Percentiles rank a stretch among this genome's conserved stretches.
Conservation (phyloP, 2,797 vertebrate genomes). For the Leucoraja ocellata region DNA sequence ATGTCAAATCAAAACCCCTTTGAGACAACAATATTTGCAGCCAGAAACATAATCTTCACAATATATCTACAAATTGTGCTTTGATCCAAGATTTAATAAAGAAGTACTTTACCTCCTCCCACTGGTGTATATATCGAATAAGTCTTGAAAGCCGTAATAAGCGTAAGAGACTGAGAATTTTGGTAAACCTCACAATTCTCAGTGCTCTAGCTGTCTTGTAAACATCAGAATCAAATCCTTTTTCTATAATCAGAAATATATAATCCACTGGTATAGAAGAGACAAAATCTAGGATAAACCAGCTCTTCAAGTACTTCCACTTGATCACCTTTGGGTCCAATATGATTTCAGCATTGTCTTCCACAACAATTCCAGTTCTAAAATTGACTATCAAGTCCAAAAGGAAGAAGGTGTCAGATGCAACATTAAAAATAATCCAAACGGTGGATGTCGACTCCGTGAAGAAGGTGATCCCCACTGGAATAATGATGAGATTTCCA, state of each 20-base stretch:
- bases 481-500: slow-evolving; percentile 99
- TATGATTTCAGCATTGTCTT: slow-evolving; percentile 98
- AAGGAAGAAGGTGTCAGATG: slow-evolving; percentile 97
- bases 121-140: slow-evolving; percentile 98
- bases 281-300: slow-evolving; percentile 98
- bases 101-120: slow-evolving; percentile 83
- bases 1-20: background rate
- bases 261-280: slow-evolving; percentile 99
- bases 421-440: slow-evolving; percentile 98
- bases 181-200: slow-evolving; percentile 97
- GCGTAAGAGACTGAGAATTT: slow-evolving; percentile 95
- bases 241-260: slow-evolving; percentile 98
- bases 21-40: background rate
- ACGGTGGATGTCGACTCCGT: slow-evolving; percentile 96
- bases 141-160: slow-evolving; percentile 90
- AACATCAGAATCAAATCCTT: slow-evolving; percentile 97
- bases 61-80: background rate
- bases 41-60: background rate
- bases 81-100: slow-evolving; percentile 27
- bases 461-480: slow-evolving; percentile 99
- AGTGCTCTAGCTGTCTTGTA: slow-evolving; percentile 96
- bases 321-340: slow-evolving; percentile 98
- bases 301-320: slow-evolving; percentile 99
- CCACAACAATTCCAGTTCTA: slow-evolving; percentile 96
- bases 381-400: slow-evolving; percentile 99